A percentile compares a stretch with the other conserved stretches of the same genome.
phyloP scores from a whole-genome alignment of 2,888 invertebrate species.

The Lutraria lutraria region DNA sequence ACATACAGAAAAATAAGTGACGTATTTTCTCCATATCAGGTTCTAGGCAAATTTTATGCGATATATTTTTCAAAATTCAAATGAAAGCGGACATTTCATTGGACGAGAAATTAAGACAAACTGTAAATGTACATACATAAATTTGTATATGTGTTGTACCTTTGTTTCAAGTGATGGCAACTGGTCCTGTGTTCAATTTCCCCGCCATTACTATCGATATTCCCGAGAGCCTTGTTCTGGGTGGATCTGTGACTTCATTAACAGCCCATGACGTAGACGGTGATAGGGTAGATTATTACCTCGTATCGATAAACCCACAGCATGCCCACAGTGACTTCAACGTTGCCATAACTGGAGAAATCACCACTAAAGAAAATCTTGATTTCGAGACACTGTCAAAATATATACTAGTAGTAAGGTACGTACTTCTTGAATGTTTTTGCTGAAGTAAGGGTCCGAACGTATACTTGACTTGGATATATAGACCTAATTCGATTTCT shows the following conservation, averaged over 20 bases:
- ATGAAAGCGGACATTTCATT: too few relatives aligned
- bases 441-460: too few relatives aligned
- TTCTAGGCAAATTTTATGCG: too few relatives aligned
- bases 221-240: conserved; percentile 44
- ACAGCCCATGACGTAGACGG: conserved; percentile 53
- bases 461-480: too few relatives aligned
- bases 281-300: conserved; percentile 40
- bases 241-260: conserved; percentile 47
- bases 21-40: too few relatives aligned
- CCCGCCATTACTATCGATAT: conserved; percentile 45
- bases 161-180: not conserved
- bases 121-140: too few relatives aligned
- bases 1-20: too few relatives aligned
- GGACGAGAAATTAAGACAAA: too few relatives aligned
- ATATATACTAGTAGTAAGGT: conserved; percentile 54
- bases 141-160: too few relatives aligned
- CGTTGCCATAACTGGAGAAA: conserved; percentile 54
- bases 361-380: conserved; percentile 30
- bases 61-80: too few relatives aligned
- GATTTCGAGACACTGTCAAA: conserved; percentile 46
- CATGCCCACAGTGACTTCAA: conserved; percentile 44
- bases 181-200: conserved; percentile 43
- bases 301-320: conserved; percentile 41
- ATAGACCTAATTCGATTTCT: too few relatives aligned
- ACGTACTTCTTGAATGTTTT: not conserved